phyloP scores from a whole-genome alignment of 2,888 invertebrate species.

The Tyria jacobaeae region DNA sequence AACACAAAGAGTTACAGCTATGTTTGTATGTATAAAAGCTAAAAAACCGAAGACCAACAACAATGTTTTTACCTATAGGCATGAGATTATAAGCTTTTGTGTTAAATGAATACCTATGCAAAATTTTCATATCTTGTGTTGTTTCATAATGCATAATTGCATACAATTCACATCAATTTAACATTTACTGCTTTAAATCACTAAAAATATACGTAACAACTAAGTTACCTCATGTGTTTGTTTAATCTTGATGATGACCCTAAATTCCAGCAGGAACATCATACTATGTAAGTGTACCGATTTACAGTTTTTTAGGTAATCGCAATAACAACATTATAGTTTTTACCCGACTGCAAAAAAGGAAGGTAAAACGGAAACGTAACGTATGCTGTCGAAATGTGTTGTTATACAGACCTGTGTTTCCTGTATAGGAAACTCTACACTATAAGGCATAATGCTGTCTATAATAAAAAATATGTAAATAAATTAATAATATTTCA shows the following conservation, averaged over 20 bases:
- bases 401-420: not conserved
- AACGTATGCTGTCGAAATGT: not conserved
- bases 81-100: slow-evolving; percentile 17
- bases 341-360: too few relatives aligned
- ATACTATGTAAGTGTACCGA: not conserved
- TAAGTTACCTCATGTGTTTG: not conserved
- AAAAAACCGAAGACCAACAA: not conserved
- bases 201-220: not conserved
- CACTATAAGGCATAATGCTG: too few relatives aligned
- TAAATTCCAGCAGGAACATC: not conserved
- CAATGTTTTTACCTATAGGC: slow-evolving; percentile 4
- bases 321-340: not conserved
- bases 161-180: too few relatives aligned
- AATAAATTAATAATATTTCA: too few relatives aligned
- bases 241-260: not conserved
- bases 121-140: not conserved
- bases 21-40: slow-evolving; percentile 13
- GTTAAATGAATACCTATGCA: slow-evolving; percentile 2
- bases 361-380: not conserved
- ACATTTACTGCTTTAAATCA: too few relatives aligned
- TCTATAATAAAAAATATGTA: too few relatives aligned
- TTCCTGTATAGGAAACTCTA: not conserved
- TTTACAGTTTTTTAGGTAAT: not conserved
- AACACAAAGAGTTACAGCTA: slow-evolving; percentile 28
- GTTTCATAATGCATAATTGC: not conserved